Evolutionary conservation across 2,113 vertebrate genomes (phyloP).

Genomic region (Megatriorchis doriae): DNA sequence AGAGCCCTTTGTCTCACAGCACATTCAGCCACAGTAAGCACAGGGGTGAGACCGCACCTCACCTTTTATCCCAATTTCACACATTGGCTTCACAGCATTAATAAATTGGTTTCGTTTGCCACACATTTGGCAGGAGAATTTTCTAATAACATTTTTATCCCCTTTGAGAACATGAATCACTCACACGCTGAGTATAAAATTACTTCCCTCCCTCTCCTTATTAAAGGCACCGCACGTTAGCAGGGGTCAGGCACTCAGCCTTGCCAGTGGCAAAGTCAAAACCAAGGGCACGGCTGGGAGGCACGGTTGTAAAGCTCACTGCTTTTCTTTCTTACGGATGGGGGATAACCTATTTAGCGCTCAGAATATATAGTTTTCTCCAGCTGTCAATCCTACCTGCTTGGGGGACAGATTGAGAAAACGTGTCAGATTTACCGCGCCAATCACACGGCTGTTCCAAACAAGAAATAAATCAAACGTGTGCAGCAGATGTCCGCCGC

Average conservation of each 20-base stretch:
- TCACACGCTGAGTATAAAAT: conserved; percentile 56
- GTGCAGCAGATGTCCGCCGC: neutral
- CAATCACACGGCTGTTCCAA: neutral
- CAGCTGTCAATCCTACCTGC: conserved; percentile 60
- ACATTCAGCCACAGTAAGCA: neutral
- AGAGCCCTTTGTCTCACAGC: conserved; percentile 10
- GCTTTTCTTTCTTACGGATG: conserved; percentile 15
- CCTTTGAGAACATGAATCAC: conserved; percentile 58
- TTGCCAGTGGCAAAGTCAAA: conserved; percentile 63
- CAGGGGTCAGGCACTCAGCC: conserved; percentile 55
- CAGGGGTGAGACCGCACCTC: neutral
- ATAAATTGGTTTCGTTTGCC: conserved; percentile 65
- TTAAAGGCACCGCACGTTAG: conserved; percentile 52
- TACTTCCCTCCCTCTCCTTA: conserved; percentile 56
- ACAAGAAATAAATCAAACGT: neutral
- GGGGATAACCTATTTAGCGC: conserved; percentile 49
- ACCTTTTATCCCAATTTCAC: conserved; percentile 52
- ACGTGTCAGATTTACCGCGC: neutral
- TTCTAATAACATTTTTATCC: conserved; percentile 68
- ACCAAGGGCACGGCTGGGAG: conserved; percentile 47
- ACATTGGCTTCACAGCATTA: conserved; percentile 47
- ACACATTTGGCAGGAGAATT: conserved; percentile 63
- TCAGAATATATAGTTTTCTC: conserved; percentile 27
- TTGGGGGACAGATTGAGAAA: conserved; percentile 23
- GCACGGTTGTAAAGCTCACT: conserved; percentile 38